Conservation (phyloP, 2,888 invertebrate species). For the Napeogenes inachia region DNA sequence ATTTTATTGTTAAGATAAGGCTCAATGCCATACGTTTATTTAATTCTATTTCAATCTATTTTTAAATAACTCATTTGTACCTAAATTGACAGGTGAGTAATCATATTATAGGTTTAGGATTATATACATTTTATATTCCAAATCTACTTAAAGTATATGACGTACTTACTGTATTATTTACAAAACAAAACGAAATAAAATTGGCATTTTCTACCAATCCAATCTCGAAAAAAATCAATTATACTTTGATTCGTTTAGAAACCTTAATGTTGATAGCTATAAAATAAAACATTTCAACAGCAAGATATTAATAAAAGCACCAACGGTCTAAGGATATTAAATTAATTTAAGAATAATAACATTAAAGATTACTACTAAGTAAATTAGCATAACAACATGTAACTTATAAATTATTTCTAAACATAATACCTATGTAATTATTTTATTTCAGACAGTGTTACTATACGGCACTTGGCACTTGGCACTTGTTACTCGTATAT, state of each 20-base stretch:
- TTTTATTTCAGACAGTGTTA: no score
- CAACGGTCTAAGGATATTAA: no score
- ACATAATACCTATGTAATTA: no score
- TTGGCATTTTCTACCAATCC: slow-evolving; percentile 28
- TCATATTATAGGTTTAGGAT: not conserved
- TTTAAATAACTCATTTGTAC: not conserved
- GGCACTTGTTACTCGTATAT: no score
- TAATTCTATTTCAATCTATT: slow-evolving; percentile 1
- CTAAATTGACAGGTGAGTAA: not conserved
- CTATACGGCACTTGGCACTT: no score
- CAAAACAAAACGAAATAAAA: slow-evolving; percentile 32
- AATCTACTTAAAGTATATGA: not conserved
- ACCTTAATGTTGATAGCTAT: not conserved
- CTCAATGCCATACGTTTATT: not conserved
- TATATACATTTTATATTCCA: slow-evolving; percentile 1
- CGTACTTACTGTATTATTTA: slow-evolving; percentile 29
- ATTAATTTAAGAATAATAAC: no score
- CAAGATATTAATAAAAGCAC: no score
- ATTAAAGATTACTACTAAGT: no score
- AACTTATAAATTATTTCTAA: no score
- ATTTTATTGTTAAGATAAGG: no score
- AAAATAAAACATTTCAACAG: no score
- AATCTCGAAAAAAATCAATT: slow-evolving; percentile 34
- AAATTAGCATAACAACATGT: no score
- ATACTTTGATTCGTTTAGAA: slow-evolving; percentile 29